Conservation (phyloP, 2,113 vertebrate genomes). For the Neopipo cinnamomea region DNA sequence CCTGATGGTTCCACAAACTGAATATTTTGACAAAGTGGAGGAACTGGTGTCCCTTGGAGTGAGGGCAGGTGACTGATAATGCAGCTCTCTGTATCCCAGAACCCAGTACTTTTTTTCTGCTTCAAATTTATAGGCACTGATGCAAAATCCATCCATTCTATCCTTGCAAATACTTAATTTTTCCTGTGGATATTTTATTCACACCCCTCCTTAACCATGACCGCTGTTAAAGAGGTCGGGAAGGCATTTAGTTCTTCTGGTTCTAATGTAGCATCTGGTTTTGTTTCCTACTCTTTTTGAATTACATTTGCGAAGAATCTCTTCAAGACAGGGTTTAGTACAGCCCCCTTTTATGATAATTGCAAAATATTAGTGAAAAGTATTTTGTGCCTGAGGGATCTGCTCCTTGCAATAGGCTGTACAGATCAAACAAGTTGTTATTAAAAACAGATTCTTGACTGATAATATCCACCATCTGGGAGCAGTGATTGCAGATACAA, state of each 20-base stretch:
- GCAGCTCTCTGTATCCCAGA: neutral
- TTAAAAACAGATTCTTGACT: constrained; percentile 33
- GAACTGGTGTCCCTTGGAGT: neutral
- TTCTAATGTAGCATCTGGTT: neutral
- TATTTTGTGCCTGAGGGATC: neutral
- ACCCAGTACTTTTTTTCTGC: neutral
- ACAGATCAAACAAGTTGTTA: constrained; percentile 48
- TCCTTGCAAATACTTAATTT: neutral
- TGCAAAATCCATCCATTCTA: neutral
- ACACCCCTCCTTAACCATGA: neutral
- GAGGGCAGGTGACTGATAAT: neutral
- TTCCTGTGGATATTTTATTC: neutral
- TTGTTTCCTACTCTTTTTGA: neutral
- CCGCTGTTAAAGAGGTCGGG: neutral
- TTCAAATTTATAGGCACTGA: neutral
- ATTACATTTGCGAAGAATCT: neutral
- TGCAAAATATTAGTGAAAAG: constrained; percentile 7
- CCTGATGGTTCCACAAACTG: neutral
- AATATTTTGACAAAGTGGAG: rapidly evolving
- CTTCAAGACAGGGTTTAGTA: neutral
- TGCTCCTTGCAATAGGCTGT: constrained; percentile 10
- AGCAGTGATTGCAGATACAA: constrained; percentile 34
- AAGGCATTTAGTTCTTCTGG: neutral
- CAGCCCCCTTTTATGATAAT: neutral
- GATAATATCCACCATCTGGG: constrained; percentile 43